These are phyloP conservation scores for Alviniconcha marisindica DNA, from an alignment of 1,140 invertebrate species.

Conservation along the genomic window DNA sequence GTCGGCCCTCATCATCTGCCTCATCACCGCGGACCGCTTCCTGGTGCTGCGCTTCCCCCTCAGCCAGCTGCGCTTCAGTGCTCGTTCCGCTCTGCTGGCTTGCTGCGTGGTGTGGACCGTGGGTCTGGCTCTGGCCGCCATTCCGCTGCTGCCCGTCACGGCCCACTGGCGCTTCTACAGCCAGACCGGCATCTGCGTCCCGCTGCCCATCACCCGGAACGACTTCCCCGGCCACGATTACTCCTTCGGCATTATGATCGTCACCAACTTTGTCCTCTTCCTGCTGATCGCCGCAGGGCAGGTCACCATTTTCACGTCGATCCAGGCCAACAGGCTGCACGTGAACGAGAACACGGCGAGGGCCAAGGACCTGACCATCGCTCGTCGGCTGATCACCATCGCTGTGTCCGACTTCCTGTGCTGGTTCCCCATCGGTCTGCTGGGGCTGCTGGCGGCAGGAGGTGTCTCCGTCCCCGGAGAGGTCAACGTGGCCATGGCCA, in stretches of 20 bases:
- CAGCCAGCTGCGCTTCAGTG: constrained; percentile 32
- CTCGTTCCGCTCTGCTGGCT: constrained; percentile 29
- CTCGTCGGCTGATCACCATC: constrained; percentile 43
- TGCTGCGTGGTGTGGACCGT: constrained; percentile 16
- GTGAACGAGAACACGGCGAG: neutral
- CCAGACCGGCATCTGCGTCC: constrained; percentile 20
- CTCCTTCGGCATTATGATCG: neutral
- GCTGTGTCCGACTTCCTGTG: constrained; percentile 27
- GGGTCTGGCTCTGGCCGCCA: neutral
- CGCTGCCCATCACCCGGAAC: neutral
- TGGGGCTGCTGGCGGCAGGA: constrained; percentile 42
- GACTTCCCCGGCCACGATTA: constrained; percentile 8
- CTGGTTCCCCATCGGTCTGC: constrained; percentile 33
- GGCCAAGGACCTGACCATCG: constrained; percentile 37
- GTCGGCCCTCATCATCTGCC: constrained; percentile 56
- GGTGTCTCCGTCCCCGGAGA: constrained; percentile 47
- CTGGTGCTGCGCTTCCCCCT: constrained; percentile 62
- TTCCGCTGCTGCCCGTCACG: constrained; percentile 2
- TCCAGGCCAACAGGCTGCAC: constrained; percentile 6
- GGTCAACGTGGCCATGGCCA: constrained; percentile 49
- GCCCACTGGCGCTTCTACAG: constrained; percentile 15
- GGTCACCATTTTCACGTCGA: neutral
- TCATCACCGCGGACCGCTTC: constrained; percentile 56
- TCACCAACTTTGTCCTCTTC: neutral
- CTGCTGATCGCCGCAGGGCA: constrained; percentile 1